Base-by-base conservation (phyloP, 2,113 vertebrate species). In the Aviceda subcristata region DNA sequence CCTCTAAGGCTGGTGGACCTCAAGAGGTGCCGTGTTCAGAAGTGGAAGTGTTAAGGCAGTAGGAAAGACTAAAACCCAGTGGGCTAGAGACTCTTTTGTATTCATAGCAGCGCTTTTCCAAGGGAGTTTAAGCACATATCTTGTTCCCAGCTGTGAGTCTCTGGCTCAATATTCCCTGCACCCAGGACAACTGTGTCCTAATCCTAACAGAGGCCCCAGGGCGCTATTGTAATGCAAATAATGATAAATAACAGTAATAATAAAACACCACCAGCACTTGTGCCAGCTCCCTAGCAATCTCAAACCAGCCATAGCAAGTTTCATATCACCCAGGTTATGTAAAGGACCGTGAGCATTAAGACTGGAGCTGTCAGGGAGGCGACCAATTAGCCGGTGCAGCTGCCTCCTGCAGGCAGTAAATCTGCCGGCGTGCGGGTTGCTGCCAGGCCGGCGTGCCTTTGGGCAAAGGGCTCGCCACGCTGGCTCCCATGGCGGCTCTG, bases 241-340 rank as follows among this genome's bases (percentile, higher is more conserved):
- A 92, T 91, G 69, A 96, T 89, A 96, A 97, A 94, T 94, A 96
- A 92, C 75, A 77, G 78, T 51, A 79, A 93, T 94, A 94, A 95
- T 78, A 94, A 95, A 95, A 93, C 10, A 24, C 48, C 27, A 36
- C 36, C 63, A 81, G 74, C 79, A 55, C 36, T 71, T 56, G 43
- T 7, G 2, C 73, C 63, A 21, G 77, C 72, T 95, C 80, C 80
- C 41, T 22, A 66, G 89, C 27, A 88, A 83, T 96, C 95, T 95
- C 96, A 91, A 79, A 38, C 57, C 94, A 85, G 85, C 74, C 71
- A 64, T 64, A 85, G 79, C 86, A 69, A 68, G 88, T 88, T 77
- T 78, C 41, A 11, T 51, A 90, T 86, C 77, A 56, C 56, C 59
- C 17, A 3, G 83, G 56, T 81, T 92, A 84, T 93, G 92, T 90